phyloP scores from a whole-genome alignment of 2,797 vertebrate species.

The Helicolenus hilgendorfi region DNA sequence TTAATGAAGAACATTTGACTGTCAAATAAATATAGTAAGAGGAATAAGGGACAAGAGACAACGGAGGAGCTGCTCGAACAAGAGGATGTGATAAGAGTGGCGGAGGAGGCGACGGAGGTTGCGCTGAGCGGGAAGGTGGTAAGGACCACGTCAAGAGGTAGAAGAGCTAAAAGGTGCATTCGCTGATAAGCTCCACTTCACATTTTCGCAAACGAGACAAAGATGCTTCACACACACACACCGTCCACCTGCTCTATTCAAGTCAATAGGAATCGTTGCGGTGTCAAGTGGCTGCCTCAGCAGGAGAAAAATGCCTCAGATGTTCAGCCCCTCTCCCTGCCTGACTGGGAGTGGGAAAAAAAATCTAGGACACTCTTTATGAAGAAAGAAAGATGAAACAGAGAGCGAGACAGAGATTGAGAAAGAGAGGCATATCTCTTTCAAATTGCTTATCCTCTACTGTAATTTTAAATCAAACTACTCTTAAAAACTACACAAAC shows the following conservation, averaged over 20 bases:
- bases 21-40: neutral
- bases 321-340: constrained; percentile 21
- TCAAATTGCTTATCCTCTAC: neutral
- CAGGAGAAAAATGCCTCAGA: constrained; percentile 42
- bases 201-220: constrained; percentile 36
- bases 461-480: neutral
- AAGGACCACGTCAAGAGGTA: constrained; percentile 24
- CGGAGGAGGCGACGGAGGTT: neutral
- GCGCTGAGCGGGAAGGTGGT: neutral
- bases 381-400: constrained; percentile 17
- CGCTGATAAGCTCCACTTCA: constrained; percentile 56
- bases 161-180: constrained; percentile 42
- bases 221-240: constrained; percentile 10
- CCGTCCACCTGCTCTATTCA: constrained; percentile 64
- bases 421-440: constrained; percentile 9
- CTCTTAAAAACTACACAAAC: neutral
- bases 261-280: constrained; percentile 2
- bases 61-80: constrained; percentile 2
- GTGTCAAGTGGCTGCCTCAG: constrained; percentile 53
- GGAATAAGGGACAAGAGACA: neutral
- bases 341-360: neutral
- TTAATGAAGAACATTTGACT: neutral
- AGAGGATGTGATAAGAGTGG: constrained; percentile 4
- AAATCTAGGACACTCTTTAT: constrained; percentile 53
- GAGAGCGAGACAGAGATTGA: constrained; percentile 5